Conservation (phyloP, 2,888 invertebrate species). For the Acleris laterana region DNA sequence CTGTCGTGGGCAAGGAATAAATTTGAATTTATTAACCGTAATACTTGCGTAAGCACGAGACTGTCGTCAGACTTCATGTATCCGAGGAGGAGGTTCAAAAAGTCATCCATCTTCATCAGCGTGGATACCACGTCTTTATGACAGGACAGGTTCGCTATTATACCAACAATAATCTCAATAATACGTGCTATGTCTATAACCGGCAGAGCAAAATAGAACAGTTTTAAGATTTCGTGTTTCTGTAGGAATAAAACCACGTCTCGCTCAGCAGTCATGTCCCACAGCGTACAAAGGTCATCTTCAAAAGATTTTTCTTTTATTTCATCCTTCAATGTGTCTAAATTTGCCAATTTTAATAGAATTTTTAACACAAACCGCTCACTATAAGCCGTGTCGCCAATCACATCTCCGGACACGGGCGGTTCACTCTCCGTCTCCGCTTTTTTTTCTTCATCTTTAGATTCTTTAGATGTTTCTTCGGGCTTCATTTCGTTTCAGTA, state of each 20-base stretch:
- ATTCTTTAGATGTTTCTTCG: constrained; percentile 44
- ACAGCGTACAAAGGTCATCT: constrained; percentile 89
- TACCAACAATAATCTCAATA: constrained; percentile 92
- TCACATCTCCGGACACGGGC: constrained; percentile 88
- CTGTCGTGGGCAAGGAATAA: constrained; percentile 69
- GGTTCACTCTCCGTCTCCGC: constrained; percentile 40
- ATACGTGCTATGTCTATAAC: constrained; percentile 86
- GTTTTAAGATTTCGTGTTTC: constrained; percentile 87
- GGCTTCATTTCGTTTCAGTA: constrained; percentile 56
- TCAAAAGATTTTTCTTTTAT: constrained; percentile 86
- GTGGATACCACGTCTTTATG: constrained; percentile 84
- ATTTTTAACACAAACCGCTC: constrained; percentile 89
- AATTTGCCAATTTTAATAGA: constrained; percentile 85
- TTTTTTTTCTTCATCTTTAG: constrained; percentile 44
- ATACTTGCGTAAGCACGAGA: constrained; percentile 88
- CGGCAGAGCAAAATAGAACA: constrained; percentile 85
- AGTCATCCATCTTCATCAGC: constrained; percentile 82
- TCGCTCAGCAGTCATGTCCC: constrained; percentile 93
- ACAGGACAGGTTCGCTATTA: constrained; percentile 93
- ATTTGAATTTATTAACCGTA: constrained; percentile 87
- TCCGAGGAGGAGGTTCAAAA: constrained; percentile 83
- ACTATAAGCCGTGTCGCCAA: constrained; percentile 92
- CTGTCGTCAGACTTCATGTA: constrained; percentile 87
- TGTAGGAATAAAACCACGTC: constrained; percentile 89
- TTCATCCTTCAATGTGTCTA: constrained; percentile 77